Evolutionary conservation across 2,888 invertebrate species (phyloP).

Genomic region (Aleiodes testaceus): DNA sequence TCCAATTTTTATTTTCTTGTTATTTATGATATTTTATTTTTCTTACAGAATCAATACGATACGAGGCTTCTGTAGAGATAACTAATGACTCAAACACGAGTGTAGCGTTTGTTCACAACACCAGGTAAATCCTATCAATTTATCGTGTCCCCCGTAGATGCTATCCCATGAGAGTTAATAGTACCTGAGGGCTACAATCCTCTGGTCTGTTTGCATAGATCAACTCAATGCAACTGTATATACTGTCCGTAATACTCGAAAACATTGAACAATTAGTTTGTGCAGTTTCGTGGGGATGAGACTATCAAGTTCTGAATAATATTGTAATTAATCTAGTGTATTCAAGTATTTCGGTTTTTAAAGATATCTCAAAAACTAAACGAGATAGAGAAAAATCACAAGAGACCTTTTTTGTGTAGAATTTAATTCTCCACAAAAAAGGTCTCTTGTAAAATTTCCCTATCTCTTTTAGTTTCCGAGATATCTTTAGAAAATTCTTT

Average conservation of each 20-base stretch:
- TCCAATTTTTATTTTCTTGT: not conserved
- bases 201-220: not conserved
- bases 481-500: no score
- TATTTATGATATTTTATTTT: not conserved
- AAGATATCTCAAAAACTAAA: no score
- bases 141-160: slow-evolving; percentile 19
- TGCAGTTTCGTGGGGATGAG: no score
- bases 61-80: not conserved
- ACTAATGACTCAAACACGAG: slow-evolving; percentile 32
- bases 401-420: no score
- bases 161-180: slow-evolving; percentile 17
- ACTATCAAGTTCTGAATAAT: no score
- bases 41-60: slow-evolving; percentile 4
- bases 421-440: no score
- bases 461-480: no score
- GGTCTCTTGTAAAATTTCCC: no score
- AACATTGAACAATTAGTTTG: not conserved
- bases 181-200: slow-evolving; percentile 21
- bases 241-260: not conserved
- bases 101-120: slow-evolving; percentile 15
- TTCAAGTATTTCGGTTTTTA: no score
- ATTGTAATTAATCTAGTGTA: no score
- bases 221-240: not conserved
- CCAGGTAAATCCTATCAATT: slow-evolving; percentile 29
- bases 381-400: no score